Evolutionary conservation across 2,797 vertebrate genomes (phyloP), one percentile per base, ranked within the genome.

Genomic region (Tiaroga cobitis): DNA sequence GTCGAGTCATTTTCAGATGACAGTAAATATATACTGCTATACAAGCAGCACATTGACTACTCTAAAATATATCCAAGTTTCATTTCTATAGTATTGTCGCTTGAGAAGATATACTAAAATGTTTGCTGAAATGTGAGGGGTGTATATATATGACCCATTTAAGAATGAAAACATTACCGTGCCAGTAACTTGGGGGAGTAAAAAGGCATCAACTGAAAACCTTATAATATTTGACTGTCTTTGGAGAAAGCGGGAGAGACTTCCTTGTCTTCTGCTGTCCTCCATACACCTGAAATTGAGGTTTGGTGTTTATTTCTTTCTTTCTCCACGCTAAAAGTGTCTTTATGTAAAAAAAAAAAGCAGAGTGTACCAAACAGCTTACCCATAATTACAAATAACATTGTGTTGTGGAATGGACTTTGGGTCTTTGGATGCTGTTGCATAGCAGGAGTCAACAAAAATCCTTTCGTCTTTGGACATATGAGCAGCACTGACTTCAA

Each of bases 361-460:
- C 69, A 9, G 15, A 29, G 39, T 39, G 13, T 24, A 0, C 7
- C 4, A 18, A n/a, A 41, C 1, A 18, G 84, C 83, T 59, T 81
- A 95, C 95, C 95, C 95, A 18, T 85, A 90, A 75, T 95, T 93
- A 2, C 67, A 56, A 63, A 95, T 93, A 26, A 94, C 87, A 16
- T 90, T 88, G 80, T 92, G 43, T 85, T 63, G 90, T 18, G 90
- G 90, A 11, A 19, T 37, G 46, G 85, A 85, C 49, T 87, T 79
- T 19, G 91, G 87, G 56, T 93, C 91, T 78, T 84, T 81, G 68
- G 91, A 91, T 56, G 81, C 82, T 1, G 93, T 90, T 24, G 83
- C 90, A 11, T 92, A 88, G 86, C 94, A 94, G 0, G 91, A 90
- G 81, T 94, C 92, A 24, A 94, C 81, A n/a, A 92, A 93, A 39